A percentile compares a stretch with the other conserved stretches of the same genome.
Conservation (phyloP, 2,888 invertebrate species). For the Drosophila anomalata region DNA sequence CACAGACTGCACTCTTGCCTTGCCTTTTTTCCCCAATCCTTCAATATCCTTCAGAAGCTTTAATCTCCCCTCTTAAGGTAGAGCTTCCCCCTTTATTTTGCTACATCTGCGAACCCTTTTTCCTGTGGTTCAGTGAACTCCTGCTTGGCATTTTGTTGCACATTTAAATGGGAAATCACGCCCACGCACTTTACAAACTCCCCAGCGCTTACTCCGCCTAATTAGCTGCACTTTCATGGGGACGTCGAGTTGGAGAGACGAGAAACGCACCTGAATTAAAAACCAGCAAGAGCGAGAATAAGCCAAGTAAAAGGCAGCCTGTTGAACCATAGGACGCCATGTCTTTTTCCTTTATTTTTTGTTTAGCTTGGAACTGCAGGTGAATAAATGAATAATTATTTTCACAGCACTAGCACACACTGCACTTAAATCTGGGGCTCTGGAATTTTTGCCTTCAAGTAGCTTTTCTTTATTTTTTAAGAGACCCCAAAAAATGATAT, state of each 20-base stretch:
- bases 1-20: too few species aligned
- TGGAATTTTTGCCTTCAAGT: slow-evolving; percentile 1
- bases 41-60: slow-evolving; percentile 37
- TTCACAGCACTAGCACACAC: slow-evolving; percentile 18
- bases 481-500: slow-evolving; percentile 19
- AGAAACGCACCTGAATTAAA: slow-evolving; percentile 72
- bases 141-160: slow-evolving; percentile 31
- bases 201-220: slow-evolving; percentile 40
- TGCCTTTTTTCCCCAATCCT: not conserved
- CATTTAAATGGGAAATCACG: slow-evolving; percentile 47
- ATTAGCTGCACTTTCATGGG: slow-evolving; percentile 58
- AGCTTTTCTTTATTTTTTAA: slow-evolving; percentile 8
- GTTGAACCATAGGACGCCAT: slow-evolving; percentile 63
- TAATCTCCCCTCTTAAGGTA: slow-evolving; percentile 26
- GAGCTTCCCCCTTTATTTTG: slow-evolving; percentile 9
- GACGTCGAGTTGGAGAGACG: slow-evolving; percentile 28
- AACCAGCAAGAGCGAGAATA: slow-evolving; percentile 61
- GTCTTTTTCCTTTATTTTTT: slow-evolving; percentile 17
- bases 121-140: slow-evolving; percentile 66
- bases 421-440: slow-evolving; percentile 8
- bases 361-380: slow-evolving; percentile 9
- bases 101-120: slow-evolving; percentile 27
- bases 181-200: slow-evolving; percentile 30
- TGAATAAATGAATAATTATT: slow-evolving; percentile 5
- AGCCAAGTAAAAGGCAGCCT: slow-evolving; percentile 57